phyloP scores from a whole-genome alignment of 2,797 vertebrate genomes.

The Parambassis ranga region DNA sequence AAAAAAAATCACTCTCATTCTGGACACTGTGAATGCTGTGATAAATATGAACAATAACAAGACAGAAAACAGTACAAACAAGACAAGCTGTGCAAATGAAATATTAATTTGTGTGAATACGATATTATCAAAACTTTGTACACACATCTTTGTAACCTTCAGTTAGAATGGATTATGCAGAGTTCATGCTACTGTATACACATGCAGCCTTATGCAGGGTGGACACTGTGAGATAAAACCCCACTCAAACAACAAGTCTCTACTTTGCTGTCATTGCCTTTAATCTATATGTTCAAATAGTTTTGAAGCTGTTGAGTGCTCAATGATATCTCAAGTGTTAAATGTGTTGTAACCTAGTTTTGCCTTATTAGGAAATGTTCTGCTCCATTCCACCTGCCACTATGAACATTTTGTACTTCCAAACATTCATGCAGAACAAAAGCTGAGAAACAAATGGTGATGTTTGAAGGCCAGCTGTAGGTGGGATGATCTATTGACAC shows the following conservation, averaged over 20 bases:
- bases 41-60: neutral
- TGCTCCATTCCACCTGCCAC: neutral
- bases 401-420: neutral
- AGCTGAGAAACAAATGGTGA: neutral
- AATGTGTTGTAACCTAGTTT: neutral
- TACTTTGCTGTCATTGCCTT: neutral
- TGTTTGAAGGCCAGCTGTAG: neutral
- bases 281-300: neutral
- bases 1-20: too few relatives aligned
- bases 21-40: too few relatives aligned
- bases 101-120: neutral
- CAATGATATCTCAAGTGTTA: neutral
- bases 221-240: neutral
- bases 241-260: neutral
- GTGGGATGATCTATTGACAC: neutral
- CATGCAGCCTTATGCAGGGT: neutral
- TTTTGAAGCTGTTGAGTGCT: neutral
- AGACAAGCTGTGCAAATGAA: neutral
- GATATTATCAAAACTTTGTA: neutral
- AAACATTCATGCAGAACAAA: neutral
- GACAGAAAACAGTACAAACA: neutral
- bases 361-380: neutral
- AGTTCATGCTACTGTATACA: neutral
- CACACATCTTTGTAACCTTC: too few relatives aligned
- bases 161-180: neutral